Conservation (phyloP, 2,888 invertebrate genomes). For the Himalopsyche anomala region DNA sequence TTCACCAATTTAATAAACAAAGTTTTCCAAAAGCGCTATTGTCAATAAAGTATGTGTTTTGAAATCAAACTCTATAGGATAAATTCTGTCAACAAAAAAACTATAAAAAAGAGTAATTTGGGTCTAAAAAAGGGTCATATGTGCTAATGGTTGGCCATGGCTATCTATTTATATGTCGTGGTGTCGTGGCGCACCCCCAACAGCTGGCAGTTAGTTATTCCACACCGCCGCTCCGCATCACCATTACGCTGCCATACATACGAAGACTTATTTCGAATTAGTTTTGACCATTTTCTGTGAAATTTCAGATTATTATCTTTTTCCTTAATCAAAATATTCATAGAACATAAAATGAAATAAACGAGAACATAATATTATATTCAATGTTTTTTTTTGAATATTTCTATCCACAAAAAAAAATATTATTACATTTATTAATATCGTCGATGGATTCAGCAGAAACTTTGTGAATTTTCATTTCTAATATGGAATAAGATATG, state of each 20-base stretch:
- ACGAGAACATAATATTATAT: too few relatives aligned
- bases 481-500: too few relatives aligned
- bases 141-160: slow-evolving; percentile 21
- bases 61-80: not conserved
- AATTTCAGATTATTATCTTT: not conserved
- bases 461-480: too few relatives aligned
- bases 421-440: too few relatives aligned
- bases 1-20: too few relatives aligned
- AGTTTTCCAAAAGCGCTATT: too few relatives aligned
- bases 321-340: slow-evolving; percentile 7
- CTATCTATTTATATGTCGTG: slow-evolving; percentile 10
- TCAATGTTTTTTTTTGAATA: too few relatives aligned
- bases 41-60: too few relatives aligned
- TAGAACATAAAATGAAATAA: too few relatives aligned
- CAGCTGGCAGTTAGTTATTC: slow-evolving; percentile 54
- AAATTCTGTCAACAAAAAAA: not conserved
- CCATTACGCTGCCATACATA: slow-evolving; percentile 18
- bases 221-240: slow-evolving; percentile 51
- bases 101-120: slow-evolving; percentile 13
- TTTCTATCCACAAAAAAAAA: too few relatives aligned
- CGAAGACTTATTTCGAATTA: slow-evolving; percentile 14
- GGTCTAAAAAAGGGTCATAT: slow-evolving; percentile 15
- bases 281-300: slow-evolving; percentile 13
- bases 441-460: too few relatives aligned
- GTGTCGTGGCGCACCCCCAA: slow-evolving; percentile 29